Evolutionary conservation across 2,797 vertebrate species (phyloP).

Genomic region (Leuciscus waleckii): DNA sequence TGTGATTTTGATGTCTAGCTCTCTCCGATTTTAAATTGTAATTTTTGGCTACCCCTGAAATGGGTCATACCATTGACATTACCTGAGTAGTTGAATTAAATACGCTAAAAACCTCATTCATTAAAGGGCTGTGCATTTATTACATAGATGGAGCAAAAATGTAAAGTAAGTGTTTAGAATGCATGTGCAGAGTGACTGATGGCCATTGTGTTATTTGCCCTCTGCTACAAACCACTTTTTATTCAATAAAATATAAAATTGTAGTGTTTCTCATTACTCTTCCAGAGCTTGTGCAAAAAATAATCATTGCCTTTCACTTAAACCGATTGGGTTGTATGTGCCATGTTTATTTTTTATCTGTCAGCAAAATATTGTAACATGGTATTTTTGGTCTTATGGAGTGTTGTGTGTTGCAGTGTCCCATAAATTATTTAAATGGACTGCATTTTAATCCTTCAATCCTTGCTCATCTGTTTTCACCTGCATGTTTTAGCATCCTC

Average conservation of each 20-base stretch:
- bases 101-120: background rate
- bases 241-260: background rate
- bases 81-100: background rate
- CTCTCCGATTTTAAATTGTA: background rate
- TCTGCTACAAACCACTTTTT: background rate
- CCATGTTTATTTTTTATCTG: slow-evolving; percentile 4
- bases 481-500: background rate
- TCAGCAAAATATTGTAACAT: background rate
- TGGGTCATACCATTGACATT: background rate
- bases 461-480: background rate
- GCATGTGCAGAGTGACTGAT: background rate
- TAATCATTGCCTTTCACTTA: background rate
- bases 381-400: background rate
- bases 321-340: background rate
- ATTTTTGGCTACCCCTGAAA: background rate
- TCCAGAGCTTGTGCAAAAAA: background rate
- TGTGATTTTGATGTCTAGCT: background rate
- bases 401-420: background rate
- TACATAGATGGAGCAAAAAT: background rate
- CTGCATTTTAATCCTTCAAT: slow-evolving; percentile 8
- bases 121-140: background rate
- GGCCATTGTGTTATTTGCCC: background rate
- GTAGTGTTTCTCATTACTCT: background rate
- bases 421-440: background rate
- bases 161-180: background rate